A percentile compares a stretch with the other conserved stretches of the same genome.
Conservation (phyloP, 2,888 invertebrate genomes). For the Alloplasta piceator region DNA sequence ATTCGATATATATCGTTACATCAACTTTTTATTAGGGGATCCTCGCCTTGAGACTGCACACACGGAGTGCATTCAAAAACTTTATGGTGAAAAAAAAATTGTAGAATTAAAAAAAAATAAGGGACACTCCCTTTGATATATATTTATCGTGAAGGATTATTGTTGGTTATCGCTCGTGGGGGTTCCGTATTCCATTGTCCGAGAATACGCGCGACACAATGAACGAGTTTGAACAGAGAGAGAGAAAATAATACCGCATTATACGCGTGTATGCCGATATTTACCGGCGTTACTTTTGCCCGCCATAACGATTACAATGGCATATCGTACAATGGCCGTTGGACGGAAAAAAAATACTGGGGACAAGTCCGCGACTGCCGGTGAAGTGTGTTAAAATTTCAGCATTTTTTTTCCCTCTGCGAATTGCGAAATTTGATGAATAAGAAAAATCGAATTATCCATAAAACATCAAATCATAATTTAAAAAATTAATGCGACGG, state of each 20-base stretch:
- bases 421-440: no score
- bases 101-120: constrained; percentile 22
- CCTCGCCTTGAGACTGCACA: no score
- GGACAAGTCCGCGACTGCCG: neutral
- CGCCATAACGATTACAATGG: constrained; percentile 48
- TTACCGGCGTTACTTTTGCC: constrained; percentile 47
- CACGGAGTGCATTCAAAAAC: no score
- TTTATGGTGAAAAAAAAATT: no score
- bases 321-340: constrained; percentile 44
- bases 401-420: no score
- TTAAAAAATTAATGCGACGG: neutral
- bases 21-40: no score
- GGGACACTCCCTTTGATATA: constrained; percentile 56
- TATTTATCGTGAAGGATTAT: constrained; percentile 56
- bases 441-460: no score
- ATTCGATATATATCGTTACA: no score
- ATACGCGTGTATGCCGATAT: constrained; percentile 44
- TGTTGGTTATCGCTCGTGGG: constrained; percentile 56
- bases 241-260: neutral
- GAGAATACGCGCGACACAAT: constrained; percentile 32
- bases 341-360: neutral
- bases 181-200: constrained; percentile 46
- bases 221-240: constrained; percentile 46
- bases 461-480: no score
- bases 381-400: no score